Percentiles rank a stretch among this genome's conserved stretches.
Conservation (phyloP, 2,888 invertebrate genomes). For the Prostheceraeus crozeri region DNA sequence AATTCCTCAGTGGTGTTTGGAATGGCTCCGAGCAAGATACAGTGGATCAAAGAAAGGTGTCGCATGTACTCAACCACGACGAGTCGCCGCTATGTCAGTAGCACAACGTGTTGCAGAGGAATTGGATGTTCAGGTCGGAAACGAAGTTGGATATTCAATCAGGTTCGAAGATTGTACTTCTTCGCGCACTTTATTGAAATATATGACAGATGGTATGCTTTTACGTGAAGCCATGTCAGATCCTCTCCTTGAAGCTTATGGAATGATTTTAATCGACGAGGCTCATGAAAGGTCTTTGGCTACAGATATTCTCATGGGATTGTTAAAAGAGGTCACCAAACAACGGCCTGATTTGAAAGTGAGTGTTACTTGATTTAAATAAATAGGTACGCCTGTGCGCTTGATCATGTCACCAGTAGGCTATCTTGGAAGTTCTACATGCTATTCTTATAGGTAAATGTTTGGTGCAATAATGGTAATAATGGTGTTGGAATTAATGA, state of each 20-base stretch:
- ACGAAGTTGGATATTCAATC: conserved; percentile 89
- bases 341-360: conserved; percentile 83
- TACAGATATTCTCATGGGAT: conserved; percentile 97
- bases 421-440: no score
- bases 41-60: conserved; percentile 65
- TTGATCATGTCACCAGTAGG: no score
- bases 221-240: conserved; percentile 97
- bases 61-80: conserved; percentile 87
- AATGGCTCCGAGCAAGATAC: conserved; percentile 54
- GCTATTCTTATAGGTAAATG: no score
- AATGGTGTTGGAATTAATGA: no score
- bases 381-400: no score
- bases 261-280: conserved; percentile 89
- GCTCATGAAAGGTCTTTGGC: conserved; percentile 97
- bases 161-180: conserved; percentile 98
- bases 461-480: no score
- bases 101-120: conserved; percentile 97
- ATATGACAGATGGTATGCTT: conserved; percentile 99
- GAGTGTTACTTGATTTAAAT: no score
- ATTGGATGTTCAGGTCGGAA: conserved; percentile 87
- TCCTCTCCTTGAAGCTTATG: conserved; percentile 89
- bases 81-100: conserved; percentile 99
- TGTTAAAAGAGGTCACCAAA: conserved; percentile 84
- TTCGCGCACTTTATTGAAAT: conserved; percentile 81
- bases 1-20: conserved; percentile 80